A percentile compares a stretch with the other conserved stretches of the same genome.
These are phyloP conservation scores for Scaptomyza pallida DNA, from an alignment of 1,140 invertebrate genomes.

Conservation along the genomic window DNA sequence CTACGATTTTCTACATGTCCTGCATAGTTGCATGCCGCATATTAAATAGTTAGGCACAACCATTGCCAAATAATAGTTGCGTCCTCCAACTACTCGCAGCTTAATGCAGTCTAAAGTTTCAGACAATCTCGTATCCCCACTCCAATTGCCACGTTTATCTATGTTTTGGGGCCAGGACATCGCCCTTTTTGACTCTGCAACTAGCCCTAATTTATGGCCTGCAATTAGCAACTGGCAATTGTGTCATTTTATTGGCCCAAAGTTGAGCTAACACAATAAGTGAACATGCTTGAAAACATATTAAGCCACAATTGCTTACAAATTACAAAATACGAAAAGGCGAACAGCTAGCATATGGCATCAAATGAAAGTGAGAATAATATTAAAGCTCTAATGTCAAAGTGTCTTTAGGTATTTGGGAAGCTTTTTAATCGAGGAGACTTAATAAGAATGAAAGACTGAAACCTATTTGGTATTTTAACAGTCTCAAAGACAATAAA, in stretches of 20 bases:
- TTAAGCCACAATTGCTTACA: constrained; percentile 31
- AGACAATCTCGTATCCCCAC: constrained; percentile 27
- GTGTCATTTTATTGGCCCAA: constrained; percentile 67
- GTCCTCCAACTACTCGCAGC: constrained; percentile 36
- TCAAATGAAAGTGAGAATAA: too few species aligned
- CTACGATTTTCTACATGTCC: constrained; percentile 54
- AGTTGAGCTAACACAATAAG: constrained; percentile 44
- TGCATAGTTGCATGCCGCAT: constrained; percentile 61
- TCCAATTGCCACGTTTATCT: neutral
- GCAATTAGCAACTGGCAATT: constrained; percentile 80
- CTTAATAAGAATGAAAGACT: too few species aligned
- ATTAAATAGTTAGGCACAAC: constrained; percentile 57
- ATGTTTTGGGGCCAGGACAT: constrained; percentile 14
- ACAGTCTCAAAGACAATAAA: too few species aligned
- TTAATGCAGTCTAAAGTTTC: constrained; percentile 73
- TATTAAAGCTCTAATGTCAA: too few species aligned
- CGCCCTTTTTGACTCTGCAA: constrained; percentile 10
- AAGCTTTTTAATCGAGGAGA: too few species aligned
- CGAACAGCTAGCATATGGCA: neutral
- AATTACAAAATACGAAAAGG: constrained; percentile 7
- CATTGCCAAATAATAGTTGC: constrained; percentile 33
- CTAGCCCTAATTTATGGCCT: constrained; percentile 63
- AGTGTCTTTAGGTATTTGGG: too few species aligned
- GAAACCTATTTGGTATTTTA: too few species aligned
- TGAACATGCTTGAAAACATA: constrained; percentile 42